Evolutionary conservation across 2,113 vertebrate species (phyloP).

Genomic region (Pluvialis apricaria): DNA sequence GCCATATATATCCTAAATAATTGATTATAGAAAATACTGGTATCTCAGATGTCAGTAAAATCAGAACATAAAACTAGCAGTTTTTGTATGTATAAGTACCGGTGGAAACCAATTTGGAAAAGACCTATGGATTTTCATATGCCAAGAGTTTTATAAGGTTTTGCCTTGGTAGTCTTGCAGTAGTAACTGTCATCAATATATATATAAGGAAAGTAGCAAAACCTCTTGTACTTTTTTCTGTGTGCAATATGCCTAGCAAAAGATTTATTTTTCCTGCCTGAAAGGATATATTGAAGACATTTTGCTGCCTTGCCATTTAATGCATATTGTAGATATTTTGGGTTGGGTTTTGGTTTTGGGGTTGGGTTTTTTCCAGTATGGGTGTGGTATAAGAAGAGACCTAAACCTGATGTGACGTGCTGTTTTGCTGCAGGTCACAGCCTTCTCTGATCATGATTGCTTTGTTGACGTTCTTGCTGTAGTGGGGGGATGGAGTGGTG

Average conservation of each 20-base stretch:
- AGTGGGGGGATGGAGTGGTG: rapidly evolving
- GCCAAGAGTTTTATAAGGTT: not conserved
- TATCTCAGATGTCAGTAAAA: not conserved
- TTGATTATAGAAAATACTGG: not conserved
- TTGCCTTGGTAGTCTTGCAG: not conserved
- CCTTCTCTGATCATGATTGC: not conserved
- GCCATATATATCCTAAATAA: not conserved
- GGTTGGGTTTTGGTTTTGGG: not conserved
- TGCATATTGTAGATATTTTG: not conserved
- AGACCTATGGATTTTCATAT: not conserved
- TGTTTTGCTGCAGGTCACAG: not conserved
- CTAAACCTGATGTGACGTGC: not conserved
- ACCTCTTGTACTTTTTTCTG: not conserved
- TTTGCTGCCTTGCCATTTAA: not conserved
- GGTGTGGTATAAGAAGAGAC: not conserved
- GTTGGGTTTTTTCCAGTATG: not conserved
- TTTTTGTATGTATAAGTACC: not conserved
- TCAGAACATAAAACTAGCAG: not conserved
- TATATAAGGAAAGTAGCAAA: not conserved
- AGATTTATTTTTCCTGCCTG: not conserved
- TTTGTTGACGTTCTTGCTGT: not conserved
- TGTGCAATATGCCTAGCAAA: not conserved
- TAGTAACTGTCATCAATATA: not conserved
- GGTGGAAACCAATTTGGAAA: not conserved
- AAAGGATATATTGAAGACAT: not conserved